Conservation (phyloP, 2,797 vertebrate genomes). For the Sciurus vulgaris region DNA sequence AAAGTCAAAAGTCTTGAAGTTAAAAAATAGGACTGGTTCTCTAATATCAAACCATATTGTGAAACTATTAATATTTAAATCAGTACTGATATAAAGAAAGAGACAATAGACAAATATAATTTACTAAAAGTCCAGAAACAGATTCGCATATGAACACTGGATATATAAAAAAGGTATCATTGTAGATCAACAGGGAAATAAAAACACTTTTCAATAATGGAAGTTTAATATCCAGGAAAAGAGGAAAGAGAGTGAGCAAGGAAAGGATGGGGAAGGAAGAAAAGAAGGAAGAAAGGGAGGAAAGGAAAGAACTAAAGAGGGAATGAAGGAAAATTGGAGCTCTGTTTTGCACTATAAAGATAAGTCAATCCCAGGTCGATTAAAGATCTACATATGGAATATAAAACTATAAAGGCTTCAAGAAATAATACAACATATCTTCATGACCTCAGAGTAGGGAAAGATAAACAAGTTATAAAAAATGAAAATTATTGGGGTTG, state of each 20-base stretch:
- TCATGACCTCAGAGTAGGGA: neutral
- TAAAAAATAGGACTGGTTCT: conserved; percentile 11
- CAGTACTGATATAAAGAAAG: neutral
- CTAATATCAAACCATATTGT: neutral
- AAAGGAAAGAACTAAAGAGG: neutral
- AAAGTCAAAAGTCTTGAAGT: neutral
- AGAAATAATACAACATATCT: neutral
- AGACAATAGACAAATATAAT: neutral
- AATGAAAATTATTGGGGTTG: neutral
- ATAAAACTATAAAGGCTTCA: neutral
- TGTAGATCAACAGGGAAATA: neutral
- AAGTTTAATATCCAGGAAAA: neutral
- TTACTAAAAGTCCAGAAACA: conserved; percentile 51
- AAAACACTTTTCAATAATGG: neutral
- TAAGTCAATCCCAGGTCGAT: neutral
- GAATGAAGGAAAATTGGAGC: neutral
- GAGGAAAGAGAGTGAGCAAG: neutral
- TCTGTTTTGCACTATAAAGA: neutral
- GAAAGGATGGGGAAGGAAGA: neutral
- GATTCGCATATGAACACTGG: neutral
- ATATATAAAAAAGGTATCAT: neutral
- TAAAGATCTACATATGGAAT: conserved; percentile 1
- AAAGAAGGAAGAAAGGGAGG: too few relatives aligned
- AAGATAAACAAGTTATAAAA: neutral
- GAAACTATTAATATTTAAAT: conserved; percentile 33